Evolutionary conservation across 64 coral and sea anemone species (phyloP), one percentile per base, ranked within the genome.

Genomic region (Montipora sp.): DNA sequence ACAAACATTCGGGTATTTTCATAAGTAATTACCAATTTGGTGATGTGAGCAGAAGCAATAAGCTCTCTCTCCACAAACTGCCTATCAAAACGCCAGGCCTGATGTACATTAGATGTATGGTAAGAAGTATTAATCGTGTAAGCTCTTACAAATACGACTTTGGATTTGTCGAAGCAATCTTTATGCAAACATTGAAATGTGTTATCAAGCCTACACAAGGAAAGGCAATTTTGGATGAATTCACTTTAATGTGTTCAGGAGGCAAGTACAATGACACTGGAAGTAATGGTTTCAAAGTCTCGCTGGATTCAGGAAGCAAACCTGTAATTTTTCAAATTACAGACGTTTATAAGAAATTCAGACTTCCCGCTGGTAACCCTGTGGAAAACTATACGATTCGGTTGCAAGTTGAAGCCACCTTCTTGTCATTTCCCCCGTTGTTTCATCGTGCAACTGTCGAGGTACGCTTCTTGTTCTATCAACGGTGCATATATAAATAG

Each of bases 291-390:
- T 84, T 49, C 13, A 70, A 27, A 47, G 60, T 69, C 81, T 66
- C 14, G 7, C 24, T 84, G 0, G 24, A 69, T 48, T 68, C 45
- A 16, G 66, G 44, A 21, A 21, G 24, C 10, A 27, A 20, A 9
- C 27, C 14, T 69, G 6, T 70, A 6, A 19, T 69, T 70, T 5
- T 70, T 16, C 5, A 23, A 67, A 20, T 8, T 47, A 59, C 63
- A 3, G 46, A 18, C 3, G 11, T 57, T 11, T 44, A 13, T 1
- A 48, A 36, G 36, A 36, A 36, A 8, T n/a, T 84, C 36, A 10
- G 59, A 46, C 61, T 84, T 69, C 81, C 81, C 44, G 81, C 81
- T 70, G 81, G 81, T 47, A 22, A 84, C 63, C 81, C 60, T 69
- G 23, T 12, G 45, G 43, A 84, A 47, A 36, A 84, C 45, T 84